Evolutionary conservation across 2,113 vertebrate genomes (phyloP).

Genomic region (Oryzias melastigma): DNA sequence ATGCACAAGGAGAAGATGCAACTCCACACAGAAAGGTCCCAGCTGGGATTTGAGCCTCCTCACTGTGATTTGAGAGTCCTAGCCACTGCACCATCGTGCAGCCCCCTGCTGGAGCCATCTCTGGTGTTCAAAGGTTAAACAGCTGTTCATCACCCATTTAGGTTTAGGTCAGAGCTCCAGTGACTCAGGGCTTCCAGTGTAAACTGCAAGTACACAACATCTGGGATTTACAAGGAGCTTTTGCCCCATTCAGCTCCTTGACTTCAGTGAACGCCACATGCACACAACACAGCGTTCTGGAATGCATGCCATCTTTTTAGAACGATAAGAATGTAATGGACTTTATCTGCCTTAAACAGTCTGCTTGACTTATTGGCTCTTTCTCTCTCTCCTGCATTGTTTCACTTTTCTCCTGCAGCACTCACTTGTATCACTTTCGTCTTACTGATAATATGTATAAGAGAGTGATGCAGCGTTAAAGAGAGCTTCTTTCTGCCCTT

Average conservation of each 20-base stretch:
- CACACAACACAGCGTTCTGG: neutral
- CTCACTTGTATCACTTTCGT: neutral
- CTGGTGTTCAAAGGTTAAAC: too few species aligned
- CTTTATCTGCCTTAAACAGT: slow-evolving; percentile 37
- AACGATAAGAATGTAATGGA: slow-evolving; percentile 46
- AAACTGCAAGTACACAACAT: slow-evolving; percentile 5
- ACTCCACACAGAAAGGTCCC: too few species aligned
- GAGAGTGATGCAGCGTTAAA: slow-evolving; percentile 13
- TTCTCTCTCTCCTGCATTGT: slow-evolving; percentile 7
- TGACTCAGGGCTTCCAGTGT: slow-evolving; percentile 3
- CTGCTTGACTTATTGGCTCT: neutral
- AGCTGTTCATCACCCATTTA: neutral
- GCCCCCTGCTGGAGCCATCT: too few species aligned
- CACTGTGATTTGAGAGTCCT: too few species aligned
- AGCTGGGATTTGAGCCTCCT: too few species aligned
- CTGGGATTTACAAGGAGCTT: slow-evolving; percentile 6
- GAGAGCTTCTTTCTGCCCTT: slow-evolving; percentile 3
- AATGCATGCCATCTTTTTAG: slow-evolving; percentile 28
- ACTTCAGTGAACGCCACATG: neutral
- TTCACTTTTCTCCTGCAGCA: slow-evolving; percentile 18
- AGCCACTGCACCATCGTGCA: too few species aligned
- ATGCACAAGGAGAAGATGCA: too few species aligned
- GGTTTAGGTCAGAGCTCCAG: slow-evolving; percentile 1
- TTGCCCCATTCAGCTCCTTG: neutral
- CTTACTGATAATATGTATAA: slow-evolving; percentile 14